These are phyloP conservation scores for Drosophila quadrilineata DNA, from an alignment of 1,140 invertebrate species.

Conservation along the genomic window DNA sequence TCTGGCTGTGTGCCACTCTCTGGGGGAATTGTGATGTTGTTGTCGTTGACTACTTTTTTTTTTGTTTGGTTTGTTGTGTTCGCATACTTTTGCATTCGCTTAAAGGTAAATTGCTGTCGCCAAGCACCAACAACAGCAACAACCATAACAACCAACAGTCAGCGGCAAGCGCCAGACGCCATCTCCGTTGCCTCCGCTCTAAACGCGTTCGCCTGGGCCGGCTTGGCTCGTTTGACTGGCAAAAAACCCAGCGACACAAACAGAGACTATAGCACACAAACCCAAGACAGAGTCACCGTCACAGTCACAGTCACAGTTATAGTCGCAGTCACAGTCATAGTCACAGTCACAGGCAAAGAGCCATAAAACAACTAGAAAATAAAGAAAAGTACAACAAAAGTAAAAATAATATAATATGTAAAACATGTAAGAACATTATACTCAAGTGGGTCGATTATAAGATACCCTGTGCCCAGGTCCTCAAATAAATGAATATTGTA, in stretches of 20 bases:
- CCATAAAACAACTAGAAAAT: slow-evolving; percentile 30
- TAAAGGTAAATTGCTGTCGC: slow-evolving; percentile 78
- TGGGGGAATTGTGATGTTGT: slow-evolving; percentile 56
- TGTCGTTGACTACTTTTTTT: slow-evolving; percentile 56
- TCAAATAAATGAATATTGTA: too few species aligned
- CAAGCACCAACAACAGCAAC: slow-evolving; percentile 65
- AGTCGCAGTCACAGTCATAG: slow-evolving; percentile 16
- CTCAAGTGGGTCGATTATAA: too few species aligned
- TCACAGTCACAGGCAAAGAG: slow-evolving; percentile 10
- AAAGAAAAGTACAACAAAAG: slow-evolving; percentile 18
- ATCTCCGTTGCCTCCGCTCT: slow-evolving; percentile 9
- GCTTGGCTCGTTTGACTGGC: slow-evolving; percentile 77
- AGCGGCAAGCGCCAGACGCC: slow-evolving; percentile 12
- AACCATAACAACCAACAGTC: too few species aligned
- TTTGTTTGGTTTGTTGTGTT: too few species aligned
- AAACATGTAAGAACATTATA: too few species aligned
- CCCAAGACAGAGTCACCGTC: too few species aligned
- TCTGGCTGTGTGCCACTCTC: slow-evolving; percentile 24
- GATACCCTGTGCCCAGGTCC: too few species aligned
- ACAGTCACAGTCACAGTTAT: too few species aligned
- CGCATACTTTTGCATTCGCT: slow-evolving; percentile 72
- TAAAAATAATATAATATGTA: slow-evolving; percentile 23
- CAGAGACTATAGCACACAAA: too few species aligned
- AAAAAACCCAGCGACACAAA: slow-evolving; percentile 63
- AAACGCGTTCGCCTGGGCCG: slow-evolving; percentile 57